Base-by-base conservation (phyloP, 2,113 vertebrate genomes). In the Poeciliopsis occidentalis region DNA sequence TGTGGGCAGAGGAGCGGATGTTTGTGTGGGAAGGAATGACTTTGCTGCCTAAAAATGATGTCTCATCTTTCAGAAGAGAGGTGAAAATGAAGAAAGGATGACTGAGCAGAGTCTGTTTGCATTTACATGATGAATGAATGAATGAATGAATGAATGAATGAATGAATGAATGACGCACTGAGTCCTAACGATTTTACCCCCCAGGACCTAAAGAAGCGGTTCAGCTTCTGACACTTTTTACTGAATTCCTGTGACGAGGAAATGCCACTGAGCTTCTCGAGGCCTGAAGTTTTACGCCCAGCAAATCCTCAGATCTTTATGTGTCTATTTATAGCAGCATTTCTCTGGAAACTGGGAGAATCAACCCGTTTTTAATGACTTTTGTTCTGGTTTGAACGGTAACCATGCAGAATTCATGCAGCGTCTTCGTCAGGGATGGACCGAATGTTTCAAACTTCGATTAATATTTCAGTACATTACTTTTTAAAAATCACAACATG, bases 51-150 rank as follows among this genome's bases (percentile, higher is more conserved):
- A 29, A 72, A 60, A 78, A 63, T 1, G 15, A 73, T 73, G 78
- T 85, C 80, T 87, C 71, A 60, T 71, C 75, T 73, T 62, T 82
- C 69, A 74, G 66, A 71, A n/a, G 62, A 65, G 73, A 26, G 64
- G n/a, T 22, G 62, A 76, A 71, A 66, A 67, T 15, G 70, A 60
- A 27, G 31, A 34, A 30, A 41, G n/a, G 62, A 73, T 7, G 37
- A 73, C 13, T 65, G 34, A 22, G 37, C 22, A 11, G 39, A 57
- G 51, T 10, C 5, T n/a, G 51, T 57, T 19, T 57, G 22, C 10
- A 10, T 57, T 57, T 24, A 57, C 0, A n/a, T 54, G 47, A 54
- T 76, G 51, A 39, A 8, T 51, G 75, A 37, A 51, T 62, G 47
- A 41, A 3, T 22, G 29, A 29, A 29, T 29, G 29, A 29, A 29